Base-by-base conservation (phyloP, 2,113 vertebrate genomes). In the Callospermophilus lateralis region DNA sequence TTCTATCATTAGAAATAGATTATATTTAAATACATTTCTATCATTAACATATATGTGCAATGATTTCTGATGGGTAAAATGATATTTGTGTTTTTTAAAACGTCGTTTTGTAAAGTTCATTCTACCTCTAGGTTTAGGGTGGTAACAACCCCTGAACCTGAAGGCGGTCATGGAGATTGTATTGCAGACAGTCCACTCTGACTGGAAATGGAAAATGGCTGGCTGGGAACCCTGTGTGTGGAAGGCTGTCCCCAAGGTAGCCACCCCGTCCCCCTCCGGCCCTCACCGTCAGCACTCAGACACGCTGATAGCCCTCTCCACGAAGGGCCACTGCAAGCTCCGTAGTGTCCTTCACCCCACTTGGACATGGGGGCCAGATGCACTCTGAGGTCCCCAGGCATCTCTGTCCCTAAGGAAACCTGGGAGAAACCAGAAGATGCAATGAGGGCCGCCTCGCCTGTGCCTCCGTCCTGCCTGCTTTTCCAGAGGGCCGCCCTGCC, bases 81-180 rank as follows among this genome's bases (percentile, higher is more conserved):
- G 30, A 70, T 92, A 72, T 51, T 53, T 81, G 20, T 22, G 67
- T 61, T 90, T 95, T 83, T 72, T 73, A 78, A 78, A 87, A 67
- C 32, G 76, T 34, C 67, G 76, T 72, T 84, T 95, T 51, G 16
- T 20, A 20, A 78, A 58, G 32, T 67, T 63, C 58, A 51, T 63
- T 61, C 67, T 84, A 24, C 30, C 28, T 61, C 51, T 11, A 67
- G 53, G 53, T 45, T 76, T 63, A 84, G 51, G 80, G 93, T 85
- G 58, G 13, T 61, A 76, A 61, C 15, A 34, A 34, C 28, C n/a
- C 32, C 22, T 48, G 37, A 37, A 42, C n/a, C 42, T 37, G 34
- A 51, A 6, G 8, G 9, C 10, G n/a, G 8, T 53, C 30, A 89
- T 17, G 45, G 34, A 4, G 2, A 53, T 68, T 32, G 7, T 68